A percentile compares a stretch with the other conserved stretches of the same genome.
These are phyloP conservation scores for Drosophila pandora DNA, from an alignment of 1,140 invertebrate genomes.

Conservation along the genomic window DNA sequence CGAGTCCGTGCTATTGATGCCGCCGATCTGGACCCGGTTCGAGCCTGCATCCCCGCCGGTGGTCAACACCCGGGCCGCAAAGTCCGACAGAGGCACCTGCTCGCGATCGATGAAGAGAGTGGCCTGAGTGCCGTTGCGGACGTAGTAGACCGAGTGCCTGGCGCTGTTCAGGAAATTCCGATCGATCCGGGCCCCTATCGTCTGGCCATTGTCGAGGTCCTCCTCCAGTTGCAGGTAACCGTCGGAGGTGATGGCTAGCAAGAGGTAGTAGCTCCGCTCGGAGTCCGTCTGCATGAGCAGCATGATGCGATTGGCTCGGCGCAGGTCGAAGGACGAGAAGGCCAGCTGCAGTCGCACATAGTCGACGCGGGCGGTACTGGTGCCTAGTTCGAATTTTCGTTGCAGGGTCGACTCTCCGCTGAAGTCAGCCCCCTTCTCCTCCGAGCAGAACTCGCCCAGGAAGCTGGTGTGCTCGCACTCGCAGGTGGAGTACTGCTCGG, in stretches of 20 bases:
- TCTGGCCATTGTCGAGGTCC: slow-evolving; percentile 89
- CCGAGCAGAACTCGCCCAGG: slow-evolving; percentile 90
- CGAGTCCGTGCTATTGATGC: slow-evolving; percentile 91
- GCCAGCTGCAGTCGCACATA: slow-evolving; percentile 91
- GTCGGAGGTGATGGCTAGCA: slow-evolving; percentile 91
- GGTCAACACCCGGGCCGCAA: slow-evolving; percentile 87
- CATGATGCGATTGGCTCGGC: slow-evolving; percentile 90
- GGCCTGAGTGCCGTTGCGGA: slow-evolving; percentile 88
- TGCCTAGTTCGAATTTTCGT: slow-evolving; percentile 88
- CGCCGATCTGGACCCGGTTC: slow-evolving; percentile 93
- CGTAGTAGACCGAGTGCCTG: slow-evolving; percentile 94
- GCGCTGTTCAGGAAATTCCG: slow-evolving; percentile 92
- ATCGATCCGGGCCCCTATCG: slow-evolving; percentile 89
- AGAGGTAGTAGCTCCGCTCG: slow-evolving; percentile 91
- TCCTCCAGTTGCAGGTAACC: slow-evolving; percentile 94
- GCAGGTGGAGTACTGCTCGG: slow-evolving; percentile 92
- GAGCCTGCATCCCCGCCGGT: slow-evolving; percentile 87
- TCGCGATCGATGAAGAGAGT: slow-evolving; percentile 90
- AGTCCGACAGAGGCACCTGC: slow-evolving; percentile 87
- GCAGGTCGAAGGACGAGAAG: slow-evolving; percentile 91
- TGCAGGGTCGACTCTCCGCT: slow-evolving; percentile 92
- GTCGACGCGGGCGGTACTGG: slow-evolving; percentile 86
- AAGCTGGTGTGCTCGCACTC: slow-evolving; percentile 95
- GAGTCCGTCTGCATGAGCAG: slow-evolving; percentile 92
- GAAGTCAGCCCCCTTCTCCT: slow-evolving; percentile 94